Evolutionary conservation across 2,797 vertebrate genomes (phyloP).

Genomic region (Sternarchorhynchus goeldii): DNA sequence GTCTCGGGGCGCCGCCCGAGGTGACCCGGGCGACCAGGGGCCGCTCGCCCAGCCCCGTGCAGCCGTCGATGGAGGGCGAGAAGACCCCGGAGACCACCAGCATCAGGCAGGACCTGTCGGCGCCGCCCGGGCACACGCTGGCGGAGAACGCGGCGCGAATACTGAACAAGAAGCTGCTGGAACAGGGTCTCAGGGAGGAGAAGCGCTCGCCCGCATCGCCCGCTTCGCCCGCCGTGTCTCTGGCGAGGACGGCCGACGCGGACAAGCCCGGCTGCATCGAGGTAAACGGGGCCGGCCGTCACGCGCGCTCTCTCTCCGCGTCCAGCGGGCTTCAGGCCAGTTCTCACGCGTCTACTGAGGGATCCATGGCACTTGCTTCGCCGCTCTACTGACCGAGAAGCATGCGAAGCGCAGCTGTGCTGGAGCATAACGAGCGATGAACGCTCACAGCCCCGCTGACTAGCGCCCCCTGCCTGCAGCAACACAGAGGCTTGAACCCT

Average conservation of each 20-base stretch:
- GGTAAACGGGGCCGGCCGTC: slow-evolving; percentile 77
- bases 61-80: slow-evolving; percentile 83
- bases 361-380: slow-evolving; percentile 32
- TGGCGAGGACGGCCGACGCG: slow-evolving; percentile 73
- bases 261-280: slow-evolving; percentile 88
- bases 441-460: slow-evolving; percentile 38
- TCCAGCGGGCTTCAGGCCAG: neutral
- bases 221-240: slow-evolving; percentile 58
- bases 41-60: slow-evolving; percentile 91
- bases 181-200: slow-evolving; percentile 90
- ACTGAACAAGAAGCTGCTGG: slow-evolving; percentile 92
- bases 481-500: slow-evolving; percentile 6
- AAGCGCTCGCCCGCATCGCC: slow-evolving; percentile 74
- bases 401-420: slow-evolving; percentile 38
- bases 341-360: neutral
- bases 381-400: slow-evolving; percentile 17
- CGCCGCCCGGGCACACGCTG: slow-evolving; percentile 90
- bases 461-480: slow-evolving; percentile 18
- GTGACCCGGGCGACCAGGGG: slow-evolving; percentile 77
- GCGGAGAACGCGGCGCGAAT: slow-evolving; percentile 90
- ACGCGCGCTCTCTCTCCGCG: neutral
- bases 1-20: slow-evolving; percentile 75
- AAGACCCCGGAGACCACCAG: slow-evolving; percentile 82
- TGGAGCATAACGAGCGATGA: slow-evolving; percentile 33
- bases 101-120: slow-evolving; percentile 89